Percentiles rank a stretch among this genome's conserved stretches.
These are phyloP conservation scores for Ochotona princeps DNA, from an alignment of 2,113 vertebrate genomes.

Conservation along the genomic window DNA sequence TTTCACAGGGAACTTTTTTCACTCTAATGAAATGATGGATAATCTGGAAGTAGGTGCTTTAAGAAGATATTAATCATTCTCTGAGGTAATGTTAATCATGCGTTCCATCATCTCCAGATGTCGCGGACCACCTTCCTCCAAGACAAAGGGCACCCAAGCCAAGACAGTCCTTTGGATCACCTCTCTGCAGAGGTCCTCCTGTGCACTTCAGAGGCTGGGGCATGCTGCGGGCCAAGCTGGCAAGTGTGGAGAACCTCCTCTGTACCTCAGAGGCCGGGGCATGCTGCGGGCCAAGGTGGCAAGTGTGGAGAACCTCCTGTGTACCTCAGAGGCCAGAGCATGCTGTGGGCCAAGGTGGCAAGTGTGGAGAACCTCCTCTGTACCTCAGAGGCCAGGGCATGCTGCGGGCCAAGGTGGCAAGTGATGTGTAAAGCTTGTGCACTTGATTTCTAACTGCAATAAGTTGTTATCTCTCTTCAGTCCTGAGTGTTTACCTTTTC, in stretches of 20 bases:
- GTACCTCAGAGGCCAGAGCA: slow-evolving; percentile 76
- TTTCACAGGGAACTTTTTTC: slow-evolving; percentile 97
- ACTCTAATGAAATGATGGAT: slow-evolving; percentile 99
- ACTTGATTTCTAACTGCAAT: slow-evolving; percentile 71
- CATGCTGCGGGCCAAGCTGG: slow-evolving; percentile 41
- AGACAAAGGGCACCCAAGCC: slow-evolving; percentile 97
- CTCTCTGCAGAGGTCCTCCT: slow-evolving; percentile 82
- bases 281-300: slow-evolving; percentile 47
- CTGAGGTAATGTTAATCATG: slow-evolving; percentile 99
- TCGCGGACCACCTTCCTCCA: slow-evolving; percentile 97
- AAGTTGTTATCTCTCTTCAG: slow-evolving; percentile 51
- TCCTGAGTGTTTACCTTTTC: slow-evolving; percentile 76
- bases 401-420: slow-evolving; percentile 79
- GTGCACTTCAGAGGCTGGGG: slow-evolving; percentile 75
- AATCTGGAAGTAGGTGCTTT: slow-evolving; percentile 99
- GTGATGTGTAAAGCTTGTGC: slow-evolving; percentile 66
- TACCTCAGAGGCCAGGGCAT: slow-evolving; percentile 75
- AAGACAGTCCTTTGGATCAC: slow-evolving; percentile 95
- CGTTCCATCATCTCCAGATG: slow-evolving; percentile 99
- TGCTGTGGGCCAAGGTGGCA: too few relatives aligned
- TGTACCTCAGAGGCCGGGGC: slow-evolving; percentile 76
- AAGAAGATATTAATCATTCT: slow-evolving; percentile 99
- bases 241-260: slow-evolving; percentile 70
- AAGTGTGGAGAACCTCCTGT: slow-evolving; percentile 72
- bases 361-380: slow-evolving; percentile 76